Evolutionary conservation across 92 coral and sea anemone genomes (phyloP).

Genomic region (Phenganax subtilis): DNA sequence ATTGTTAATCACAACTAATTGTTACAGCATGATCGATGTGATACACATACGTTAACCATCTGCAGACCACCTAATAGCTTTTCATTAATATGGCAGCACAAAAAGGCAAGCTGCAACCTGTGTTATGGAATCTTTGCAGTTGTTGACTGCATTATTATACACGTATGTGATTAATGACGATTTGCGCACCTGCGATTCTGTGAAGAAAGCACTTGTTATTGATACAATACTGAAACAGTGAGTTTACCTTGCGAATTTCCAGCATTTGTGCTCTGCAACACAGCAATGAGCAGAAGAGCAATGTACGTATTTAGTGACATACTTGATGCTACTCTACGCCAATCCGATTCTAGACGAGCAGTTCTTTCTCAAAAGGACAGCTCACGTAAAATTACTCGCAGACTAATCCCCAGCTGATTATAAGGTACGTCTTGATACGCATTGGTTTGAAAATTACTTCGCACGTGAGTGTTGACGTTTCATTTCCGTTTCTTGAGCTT

Average conservation of each 20-base stretch:
- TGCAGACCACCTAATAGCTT: no score
- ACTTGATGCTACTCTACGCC: not conserved
- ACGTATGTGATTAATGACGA: not conserved
- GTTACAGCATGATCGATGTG: no score
- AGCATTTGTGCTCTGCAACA: slow-evolving; percentile 3
- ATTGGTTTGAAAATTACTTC: slow-evolving; percentile 11
- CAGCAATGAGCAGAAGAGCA: slow-evolving; percentile 13
- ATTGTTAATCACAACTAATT: no score
- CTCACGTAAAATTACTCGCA: not conserved
- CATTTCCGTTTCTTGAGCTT: slow-evolving; percentile 24
- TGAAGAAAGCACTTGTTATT: not conserved
- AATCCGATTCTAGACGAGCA: not conserved
- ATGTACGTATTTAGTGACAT: slow-evolving; percentile 4
- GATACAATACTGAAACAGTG: not conserved
- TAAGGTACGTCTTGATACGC: not conserved
- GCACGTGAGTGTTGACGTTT: slow-evolving; percentile 32
- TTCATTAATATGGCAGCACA: no score
- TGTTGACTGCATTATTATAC: not conserved
- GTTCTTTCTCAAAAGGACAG: not conserved
- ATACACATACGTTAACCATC: no score
- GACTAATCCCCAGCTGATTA: not conserved
- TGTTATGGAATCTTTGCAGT: no score
- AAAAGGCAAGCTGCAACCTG: no score
- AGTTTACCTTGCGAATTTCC: not conserved
- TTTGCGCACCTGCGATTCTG: not conserved